A percentile compares a stretch with the other conserved stretches of the same genome.
These are phyloP conservation scores for Coilia nasus DNA, from an alignment of 2,797 vertebrate species.

Conservation along the genomic window DNA sequence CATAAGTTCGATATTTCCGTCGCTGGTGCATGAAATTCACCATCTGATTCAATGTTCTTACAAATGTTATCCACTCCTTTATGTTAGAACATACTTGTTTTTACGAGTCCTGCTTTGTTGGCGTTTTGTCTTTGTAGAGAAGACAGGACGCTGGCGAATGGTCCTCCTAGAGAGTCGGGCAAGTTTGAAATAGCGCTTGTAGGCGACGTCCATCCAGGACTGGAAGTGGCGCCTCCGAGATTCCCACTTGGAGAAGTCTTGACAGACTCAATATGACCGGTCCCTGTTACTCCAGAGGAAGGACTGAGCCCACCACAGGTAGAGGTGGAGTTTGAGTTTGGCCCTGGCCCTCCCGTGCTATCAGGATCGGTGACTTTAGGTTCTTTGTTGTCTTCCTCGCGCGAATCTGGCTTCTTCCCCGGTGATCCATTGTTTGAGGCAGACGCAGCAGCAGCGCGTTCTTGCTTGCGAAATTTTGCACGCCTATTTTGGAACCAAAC, in stretches of 20 bases:
- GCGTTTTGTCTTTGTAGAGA: conserved; percentile 95
- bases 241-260: conserved; percentile 74
- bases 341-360: conserved; percentile 91
- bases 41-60: neutral
- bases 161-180: conserved; percentile 92
- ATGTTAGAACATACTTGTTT: conserved; percentile 90
- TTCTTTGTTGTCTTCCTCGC: conserved; percentile 91
- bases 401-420: conserved; percentile 85
- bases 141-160: conserved; percentile 92
- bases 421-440: conserved; percentile 83
- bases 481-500: conserved; percentile 97
- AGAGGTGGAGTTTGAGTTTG: conserved; percentile 73
- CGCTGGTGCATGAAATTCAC: neutral
- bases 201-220: conserved; percentile 87
- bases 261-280: conserved; percentile 77
- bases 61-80: neutral
- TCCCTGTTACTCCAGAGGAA: conserved; percentile 68
- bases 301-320: conserved; percentile 78
- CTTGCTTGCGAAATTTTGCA: conserved; percentile 94
- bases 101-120: conserved; percentile 90
- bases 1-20: neutral
- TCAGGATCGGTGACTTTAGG: conserved; percentile 89
- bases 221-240: conserved; percentile 77
- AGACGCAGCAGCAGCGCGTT: conserved; percentile 87
- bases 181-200: conserved; percentile 89